Evolutionary conservation across 2,888 invertebrate genomes (phyloP), one percentile per base, ranked within the genome.

Genomic region (Epistrophe eligans): DNA sequence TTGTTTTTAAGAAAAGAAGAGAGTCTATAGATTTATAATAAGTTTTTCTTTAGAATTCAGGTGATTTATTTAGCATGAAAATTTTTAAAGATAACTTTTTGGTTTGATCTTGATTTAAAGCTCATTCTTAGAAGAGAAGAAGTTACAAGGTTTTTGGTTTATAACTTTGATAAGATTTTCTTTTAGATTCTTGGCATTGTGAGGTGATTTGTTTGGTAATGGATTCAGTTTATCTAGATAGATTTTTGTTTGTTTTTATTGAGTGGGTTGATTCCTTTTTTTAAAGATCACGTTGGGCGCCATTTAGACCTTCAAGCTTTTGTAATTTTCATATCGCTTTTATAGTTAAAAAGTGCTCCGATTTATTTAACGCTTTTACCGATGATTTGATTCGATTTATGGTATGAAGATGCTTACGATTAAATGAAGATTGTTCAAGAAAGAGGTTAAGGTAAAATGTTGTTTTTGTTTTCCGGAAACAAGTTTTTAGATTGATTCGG

Each of bases 1-100:
- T 64, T 52, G 50, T 24, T 50, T 2, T 52, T 13, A 52, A 24
- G 55, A 71, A 55, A 11, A 19, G 45, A 71, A n/a, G 8, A 57
- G 17, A 35, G 2, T 71, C 45, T 55, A 70, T 50, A 84, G 76
- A 57, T 43, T 45, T 28, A 19, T 62, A 15, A 43, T 24, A 10
- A 24, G 10, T 45, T 7, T 45, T 32, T n/a, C 24, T n/a, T n/a
- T 4, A 64, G 45, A 64, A 64, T 9, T 64, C 4, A 35, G 43
- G 43, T 45, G 24, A 45, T 64, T 43, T 17, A 64, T 64, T 9
- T 64, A 13, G 19, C 24, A 64, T 64, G 43, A 62, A 15, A 11
- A 50, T 4, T 4, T 17, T 50, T 2, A 4, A 19, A 19, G 5
- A 64, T 19, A 40, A 19, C 5, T 19, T 38, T 58, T 11, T n/a